These are phyloP conservation scores for Schrankia costaestrigalis DNA, from an alignment of 2,888 invertebrate genomes.

Conservation along the genomic window DNA sequence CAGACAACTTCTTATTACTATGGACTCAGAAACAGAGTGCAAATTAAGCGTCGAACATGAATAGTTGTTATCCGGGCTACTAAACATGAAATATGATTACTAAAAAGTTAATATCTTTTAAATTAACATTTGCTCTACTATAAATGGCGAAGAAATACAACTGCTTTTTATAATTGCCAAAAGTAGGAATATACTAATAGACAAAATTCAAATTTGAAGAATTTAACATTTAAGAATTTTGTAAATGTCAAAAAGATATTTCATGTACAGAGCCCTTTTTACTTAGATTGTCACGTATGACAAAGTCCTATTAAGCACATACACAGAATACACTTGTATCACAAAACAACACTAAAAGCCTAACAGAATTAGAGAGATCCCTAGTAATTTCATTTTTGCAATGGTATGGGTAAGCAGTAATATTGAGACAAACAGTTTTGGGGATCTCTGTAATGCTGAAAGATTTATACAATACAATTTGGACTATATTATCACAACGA, in stretches of 20 bases:
- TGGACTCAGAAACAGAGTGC: slow-evolving; percentile 75
- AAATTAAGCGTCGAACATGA: slow-evolving; percentile 28
- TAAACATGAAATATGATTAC: slow-evolving; percentile 22
- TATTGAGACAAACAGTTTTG: too few relatives aligned
- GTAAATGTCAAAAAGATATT: slow-evolving; percentile 8
- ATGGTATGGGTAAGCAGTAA: too few relatives aligned
- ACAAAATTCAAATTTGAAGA: too few relatives aligned
- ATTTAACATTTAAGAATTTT: slow-evolving; percentile 1
- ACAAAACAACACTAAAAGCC: slow-evolving; percentile 26
- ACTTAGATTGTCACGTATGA: slow-evolving; percentile 15
- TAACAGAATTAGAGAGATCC: slow-evolving; percentile 40
- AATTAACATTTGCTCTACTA: too few relatives aligned
- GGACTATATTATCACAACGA: slow-evolving; percentile 42
- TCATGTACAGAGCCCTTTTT: slow-evolving; percentile 21
- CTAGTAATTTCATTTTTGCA: not conserved
- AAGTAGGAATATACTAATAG: too few relatives aligned
- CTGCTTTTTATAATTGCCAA: too few relatives aligned
- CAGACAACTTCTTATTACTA: slow-evolving; percentile 76
- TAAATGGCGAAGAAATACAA: too few relatives aligned
- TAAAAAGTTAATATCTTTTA: not conserved
- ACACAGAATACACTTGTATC: slow-evolving; percentile 29
- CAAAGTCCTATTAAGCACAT: slow-evolving; percentile 21
- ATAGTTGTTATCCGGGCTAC: slow-evolving; percentile 22
- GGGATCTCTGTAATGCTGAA: slow-evolving; percentile 50
- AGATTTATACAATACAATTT: slow-evolving; percentile 33